Base-by-base conservation (phyloP, 2,113 vertebrate species). In the Corynorhinus townsendii region DNA sequence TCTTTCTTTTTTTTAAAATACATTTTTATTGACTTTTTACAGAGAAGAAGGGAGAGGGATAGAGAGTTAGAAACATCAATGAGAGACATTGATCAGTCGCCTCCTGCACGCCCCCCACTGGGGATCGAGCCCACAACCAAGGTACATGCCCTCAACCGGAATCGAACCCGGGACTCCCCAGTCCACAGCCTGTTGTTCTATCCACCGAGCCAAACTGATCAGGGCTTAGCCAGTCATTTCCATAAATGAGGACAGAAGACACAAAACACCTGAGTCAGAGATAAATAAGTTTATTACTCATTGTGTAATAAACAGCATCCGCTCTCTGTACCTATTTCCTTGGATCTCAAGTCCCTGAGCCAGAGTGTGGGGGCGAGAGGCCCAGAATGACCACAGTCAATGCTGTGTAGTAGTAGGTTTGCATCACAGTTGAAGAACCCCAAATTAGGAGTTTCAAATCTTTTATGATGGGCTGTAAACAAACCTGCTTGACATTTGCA, bases 331-430 rank as follows among this genome's bases (percentile, higher is more conserved):
- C 8, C 16, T 52, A 4, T 43, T 88, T 2, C 22, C 11, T 9
- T 79, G 35, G n/a, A 72, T 11, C 17, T 24, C 30, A 64, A 71
- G 4, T 64, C 9, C 33, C 19, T 52, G 43, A 5, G 20, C 26
- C 20, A 26, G 3, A 9, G 40, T 1, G 1, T 49, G 15, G 11
- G 4, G 1, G 54, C 59, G 5, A 76, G 7, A 28, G 5, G 2
- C 56, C 3, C 11, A 14, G 62, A 77, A 43, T 69, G 24, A 11
- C 20, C 22, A 83, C n/a, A 1, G 3, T 79, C 30, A 52, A 11
- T 52, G 12, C 17, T 84, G 1, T 30, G 5, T 14, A 40, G 20
- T 14, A 66, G 24, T 28, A 80, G 19, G 6, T 80, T 93, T 59
- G 30, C 12, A 66, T 85, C 16, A 79, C 16, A 47, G 24, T 10